A percentile compares a stretch with the other conserved stretches of the same genome.
Evolutionary conservation across 1,140 invertebrate genomes (phyloP).

Genomic region (Ostrea denselamellosa): DNA sequence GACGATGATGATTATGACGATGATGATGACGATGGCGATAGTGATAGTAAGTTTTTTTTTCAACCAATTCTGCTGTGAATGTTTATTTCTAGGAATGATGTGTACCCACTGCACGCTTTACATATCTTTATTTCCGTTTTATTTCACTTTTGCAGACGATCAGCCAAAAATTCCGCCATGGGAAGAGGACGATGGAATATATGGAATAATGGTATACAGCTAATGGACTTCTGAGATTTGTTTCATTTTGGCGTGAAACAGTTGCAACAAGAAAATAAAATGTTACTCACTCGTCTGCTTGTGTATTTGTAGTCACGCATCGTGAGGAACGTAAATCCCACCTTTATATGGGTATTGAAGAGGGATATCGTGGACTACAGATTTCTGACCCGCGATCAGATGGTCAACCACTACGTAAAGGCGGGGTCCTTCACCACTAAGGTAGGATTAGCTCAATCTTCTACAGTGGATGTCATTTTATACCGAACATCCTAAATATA

Average conservation of each 20-base stretch:
- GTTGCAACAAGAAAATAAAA: neutral
- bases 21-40: constrained; percentile 72
- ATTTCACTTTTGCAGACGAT: constrained; percentile 70
- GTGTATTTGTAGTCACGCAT: constrained; percentile 76
- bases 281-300: neutral
- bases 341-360: constrained; percentile 93
- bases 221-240: neutral
- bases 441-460: constrained; percentile 79
- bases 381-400: constrained; percentile 83
- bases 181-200: constrained; percentile 79
- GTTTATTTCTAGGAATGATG: neutral
- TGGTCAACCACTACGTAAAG: constrained; percentile 88
- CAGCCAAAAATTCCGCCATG: constrained; percentile 77
- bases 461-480: too few species aligned
- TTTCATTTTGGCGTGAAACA: neutral
- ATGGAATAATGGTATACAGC: constrained; percentile 77
- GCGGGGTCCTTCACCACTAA: constrained; percentile 92
- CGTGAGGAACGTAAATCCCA: constrained; percentile 82
- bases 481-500: too few species aligned
- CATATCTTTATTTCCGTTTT: neutral
- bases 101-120: neutral
- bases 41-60: constrained; percentile 63
- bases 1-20: constrained; percentile 76
- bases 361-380: constrained; percentile 88
- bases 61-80: neutral